phyloP scores from a whole-genome alignment of 2,797 vertebrate genomes.

The Chaenodraco wilsoni region DNA sequence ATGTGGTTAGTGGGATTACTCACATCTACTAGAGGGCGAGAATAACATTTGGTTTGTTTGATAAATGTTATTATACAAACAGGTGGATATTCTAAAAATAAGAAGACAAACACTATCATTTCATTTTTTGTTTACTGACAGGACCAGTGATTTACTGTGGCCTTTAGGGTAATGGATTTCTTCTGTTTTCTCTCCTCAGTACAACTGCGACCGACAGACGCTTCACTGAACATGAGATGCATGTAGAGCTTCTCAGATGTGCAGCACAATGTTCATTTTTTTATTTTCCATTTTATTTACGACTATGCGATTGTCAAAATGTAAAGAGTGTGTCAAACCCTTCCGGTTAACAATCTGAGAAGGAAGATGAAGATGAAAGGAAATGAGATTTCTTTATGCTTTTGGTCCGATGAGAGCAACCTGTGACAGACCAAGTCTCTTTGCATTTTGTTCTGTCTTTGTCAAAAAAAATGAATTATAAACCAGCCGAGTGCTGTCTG shows the following conservation, averaged over 20 bases:
- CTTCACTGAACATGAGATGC: slow-evolving; percentile 34
- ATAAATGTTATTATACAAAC: slow-evolving; percentile 3
- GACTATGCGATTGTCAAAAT: slow-evolving; percentile 55
- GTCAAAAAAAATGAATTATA: slow-evolving; percentile 47
- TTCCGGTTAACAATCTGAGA: slow-evolving; percentile 45
- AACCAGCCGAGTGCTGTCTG: slow-evolving; percentile 26
- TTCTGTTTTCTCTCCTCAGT: slow-evolving; percentile 20
- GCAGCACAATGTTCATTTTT: slow-evolving; percentile 63
- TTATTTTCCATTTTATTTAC: slow-evolving; percentile 61
- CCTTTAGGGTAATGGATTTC: neutral
- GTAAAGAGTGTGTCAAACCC: slow-evolving; percentile 54
- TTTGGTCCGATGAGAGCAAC: slow-evolving; percentile 53
- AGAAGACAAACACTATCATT: neutral
- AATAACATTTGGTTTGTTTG: neutral
- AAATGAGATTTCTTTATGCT: slow-evolving; percentile 46
- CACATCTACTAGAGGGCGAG: neutral
- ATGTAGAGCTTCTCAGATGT: slow-evolving; percentile 44
- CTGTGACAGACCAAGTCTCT: slow-evolving; percentile 41
- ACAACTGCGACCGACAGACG: slow-evolving; percentile 43
- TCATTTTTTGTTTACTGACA: slow-evolving; percentile 3
- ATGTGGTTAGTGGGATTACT: neutral
- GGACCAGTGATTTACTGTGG: neutral
- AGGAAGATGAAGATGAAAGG: slow-evolving; percentile 42
- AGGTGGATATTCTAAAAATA: neutral
- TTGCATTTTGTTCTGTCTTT: slow-evolving; percentile 51